Evolutionary conservation across 2,113 vertebrate species (phyloP).

Genomic region (Alligator mississippiensis): DNA sequence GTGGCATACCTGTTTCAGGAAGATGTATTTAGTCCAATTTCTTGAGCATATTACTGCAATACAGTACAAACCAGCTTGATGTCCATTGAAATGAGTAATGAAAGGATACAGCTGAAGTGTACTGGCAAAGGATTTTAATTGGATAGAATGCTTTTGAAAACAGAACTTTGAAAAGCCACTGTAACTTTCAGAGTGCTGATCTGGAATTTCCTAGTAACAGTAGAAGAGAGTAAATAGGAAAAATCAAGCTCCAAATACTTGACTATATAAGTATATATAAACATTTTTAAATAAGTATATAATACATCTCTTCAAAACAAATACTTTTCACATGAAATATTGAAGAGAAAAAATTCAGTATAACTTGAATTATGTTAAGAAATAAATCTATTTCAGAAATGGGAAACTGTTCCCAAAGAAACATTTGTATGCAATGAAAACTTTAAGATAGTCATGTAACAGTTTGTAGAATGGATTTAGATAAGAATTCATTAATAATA

Average conservation of each 20-base stretch:
- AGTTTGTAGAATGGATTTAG: neutral
- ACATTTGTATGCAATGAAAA: neutral
- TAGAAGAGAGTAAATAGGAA: neutral
- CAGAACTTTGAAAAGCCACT: neutral
- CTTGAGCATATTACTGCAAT: neutral
- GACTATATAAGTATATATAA: neutral
- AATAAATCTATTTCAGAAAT: neutral
- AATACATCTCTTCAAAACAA: neutral
- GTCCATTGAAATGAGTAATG: neutral
- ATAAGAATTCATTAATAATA: neutral
- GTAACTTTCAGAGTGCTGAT: neutral
- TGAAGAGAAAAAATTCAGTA: neutral
- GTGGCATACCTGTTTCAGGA: neutral
- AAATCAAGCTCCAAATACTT: neutral
- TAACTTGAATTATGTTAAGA: slow-evolving; percentile 1
- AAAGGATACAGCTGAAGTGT: neutral
- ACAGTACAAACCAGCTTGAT: fast-evolving
- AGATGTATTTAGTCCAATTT: neutral
- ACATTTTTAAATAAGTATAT: neutral
- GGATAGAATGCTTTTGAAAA: neutral
- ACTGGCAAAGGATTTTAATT: neutral
- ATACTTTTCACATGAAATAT: neutral
- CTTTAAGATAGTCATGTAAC: neutral
- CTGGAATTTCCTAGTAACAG: neutral
- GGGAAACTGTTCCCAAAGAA: neutral